These are phyloP conservation scores for Pseudanteris insignis DNA, from an alignment of 2,888 invertebrate species.

Conservation along the genomic window DNA sequence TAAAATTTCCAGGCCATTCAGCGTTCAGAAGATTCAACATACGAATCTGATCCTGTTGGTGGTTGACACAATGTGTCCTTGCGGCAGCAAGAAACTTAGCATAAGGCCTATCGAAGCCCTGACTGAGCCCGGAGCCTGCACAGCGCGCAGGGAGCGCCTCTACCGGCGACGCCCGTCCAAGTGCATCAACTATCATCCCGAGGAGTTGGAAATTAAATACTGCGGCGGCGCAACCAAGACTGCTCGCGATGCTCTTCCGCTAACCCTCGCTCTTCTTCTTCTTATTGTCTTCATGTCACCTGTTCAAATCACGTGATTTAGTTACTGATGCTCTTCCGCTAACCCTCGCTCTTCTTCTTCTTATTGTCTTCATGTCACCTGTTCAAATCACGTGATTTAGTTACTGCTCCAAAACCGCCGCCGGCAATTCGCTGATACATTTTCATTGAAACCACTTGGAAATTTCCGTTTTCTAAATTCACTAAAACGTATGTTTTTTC, in stretches of 20 bases:
- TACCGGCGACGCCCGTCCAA: conserved; percentile 79
- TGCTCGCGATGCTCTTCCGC: conserved; percentile 12
- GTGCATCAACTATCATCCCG: conserved; percentile 90
- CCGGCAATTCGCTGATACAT: no score
- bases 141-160: conserved; percentile 70
- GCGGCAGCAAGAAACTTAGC: conserved; percentile 86
- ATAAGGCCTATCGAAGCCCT: conserved; percentile 73
- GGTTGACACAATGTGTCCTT: conserved; percentile 88
- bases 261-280: conserved; percentile 34
- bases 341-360: no score
- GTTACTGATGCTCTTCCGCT: no score
- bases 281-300: conserved; percentile 42
- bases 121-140: conserved; percentile 62
- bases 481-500: no score
- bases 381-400: conserved; percentile 51
- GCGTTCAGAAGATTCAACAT: conserved; percentile 90
- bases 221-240: conserved; percentile 54
- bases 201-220: conserved; percentile 70
- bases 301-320: conserved; percentile 51
- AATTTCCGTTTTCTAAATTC: no score
- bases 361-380: conserved; percentile 42
- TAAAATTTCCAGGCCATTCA: conserved; percentile 76
- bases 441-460: no score
- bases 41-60: conserved; percentile 89
- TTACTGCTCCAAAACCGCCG: conserved; percentile 15